Evolutionary conservation across 2,113 vertebrate species (phyloP).

Genomic region (Herpetotheres cachinnans): DNA sequence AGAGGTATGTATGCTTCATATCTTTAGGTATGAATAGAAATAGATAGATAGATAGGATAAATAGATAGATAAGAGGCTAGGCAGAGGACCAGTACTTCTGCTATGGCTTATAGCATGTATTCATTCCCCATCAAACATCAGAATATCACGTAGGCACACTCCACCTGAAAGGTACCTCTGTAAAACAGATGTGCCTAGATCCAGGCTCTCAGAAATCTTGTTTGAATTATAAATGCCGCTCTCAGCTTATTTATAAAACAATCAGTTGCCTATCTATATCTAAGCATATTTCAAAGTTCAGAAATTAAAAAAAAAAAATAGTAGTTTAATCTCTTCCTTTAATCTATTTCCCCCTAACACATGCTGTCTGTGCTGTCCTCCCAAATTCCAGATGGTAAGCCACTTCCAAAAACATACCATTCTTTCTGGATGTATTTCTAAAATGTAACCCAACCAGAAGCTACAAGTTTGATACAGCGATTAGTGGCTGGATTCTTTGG

Average conservation of each 20-base stretch:
- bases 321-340: neutral
- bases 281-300: neutral
- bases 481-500: constrained; percentile 8
- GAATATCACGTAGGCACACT: neutral
- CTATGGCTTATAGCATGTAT: neutral
- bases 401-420: neutral
- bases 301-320: neutral
- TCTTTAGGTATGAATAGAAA: neutral
- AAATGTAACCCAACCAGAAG: neutral
- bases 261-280: neutral
- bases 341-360: neutral
- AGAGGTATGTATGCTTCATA: neutral
- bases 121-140: neutral
- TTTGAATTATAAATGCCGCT: neutral
- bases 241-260: neutral
- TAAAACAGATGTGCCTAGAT: neutral
- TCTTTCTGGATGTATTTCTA: neutral
- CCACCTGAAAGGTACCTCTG: neutral
- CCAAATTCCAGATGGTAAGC: neutral
- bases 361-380: neutral
- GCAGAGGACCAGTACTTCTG: neutral
- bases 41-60: neutral
- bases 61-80: neutral
- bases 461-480: neutral
- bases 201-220: neutral